Evolutionary conservation across 2,797 vertebrate genomes (phyloP).

Genomic region (Gorsachius magnificus): DNA sequence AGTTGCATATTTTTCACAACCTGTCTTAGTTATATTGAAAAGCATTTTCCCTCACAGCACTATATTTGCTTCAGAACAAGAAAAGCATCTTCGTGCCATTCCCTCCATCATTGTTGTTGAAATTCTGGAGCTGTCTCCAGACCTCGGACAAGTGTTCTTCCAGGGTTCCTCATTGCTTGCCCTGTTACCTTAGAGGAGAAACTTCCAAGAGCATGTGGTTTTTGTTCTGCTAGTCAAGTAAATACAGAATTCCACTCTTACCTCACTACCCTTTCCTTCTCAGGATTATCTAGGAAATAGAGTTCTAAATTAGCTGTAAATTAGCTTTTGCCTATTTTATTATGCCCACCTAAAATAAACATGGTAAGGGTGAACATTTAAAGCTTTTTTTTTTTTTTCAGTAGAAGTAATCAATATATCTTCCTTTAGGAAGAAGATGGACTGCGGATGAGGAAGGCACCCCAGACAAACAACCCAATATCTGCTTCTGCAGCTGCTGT

Average conservation of each 20-base stretch:
- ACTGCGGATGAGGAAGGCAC: constrained; percentile 91
- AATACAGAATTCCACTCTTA: background rate
- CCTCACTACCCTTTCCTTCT: background rate
- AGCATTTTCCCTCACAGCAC: background rate
- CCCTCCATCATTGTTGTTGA: background rate
- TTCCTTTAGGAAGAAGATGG: constrained; percentile 90
- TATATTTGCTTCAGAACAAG: background rate
- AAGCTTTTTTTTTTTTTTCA: background rate
- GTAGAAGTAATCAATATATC: background rate
- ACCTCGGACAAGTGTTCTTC: background rate
- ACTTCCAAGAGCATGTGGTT: background rate
- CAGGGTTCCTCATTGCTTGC: background rate
- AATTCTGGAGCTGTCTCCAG: background rate
- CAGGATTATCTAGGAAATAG: background rate
- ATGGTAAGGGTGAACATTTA: background rate
- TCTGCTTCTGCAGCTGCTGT: constrained; percentile 75
- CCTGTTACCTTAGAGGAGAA: background rate
- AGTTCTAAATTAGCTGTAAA: background rate
- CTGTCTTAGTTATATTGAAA: background rate
- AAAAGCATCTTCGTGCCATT: background rate
- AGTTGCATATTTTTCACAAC: background rate
- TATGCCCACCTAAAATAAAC: background rate
- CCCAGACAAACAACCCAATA: constrained; percentile 82
- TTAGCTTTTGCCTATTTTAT: background rate
- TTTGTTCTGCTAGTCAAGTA: background rate